Conservation (phyloP, 1,140 invertebrate genomes). For the Nymphalis io region DNA sequence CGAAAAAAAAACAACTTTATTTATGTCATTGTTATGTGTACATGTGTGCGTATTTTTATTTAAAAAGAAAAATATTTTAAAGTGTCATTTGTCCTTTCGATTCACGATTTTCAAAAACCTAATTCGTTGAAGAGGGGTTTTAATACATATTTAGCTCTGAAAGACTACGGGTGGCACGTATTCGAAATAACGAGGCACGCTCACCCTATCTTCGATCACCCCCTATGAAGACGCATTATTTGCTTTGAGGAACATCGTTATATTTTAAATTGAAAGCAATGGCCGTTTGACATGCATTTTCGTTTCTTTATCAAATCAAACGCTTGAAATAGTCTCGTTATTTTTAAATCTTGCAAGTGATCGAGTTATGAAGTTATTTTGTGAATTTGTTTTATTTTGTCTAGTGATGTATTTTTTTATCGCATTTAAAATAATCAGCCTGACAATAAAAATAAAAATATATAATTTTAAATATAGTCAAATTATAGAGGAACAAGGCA, state of each 20-base stretch:
- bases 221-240: conserved; percentile 56
- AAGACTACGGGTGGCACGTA: conserved; percentile 55
- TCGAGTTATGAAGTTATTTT: conserved; percentile 4
- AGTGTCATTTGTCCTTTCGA: neutral
- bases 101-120: neutral
- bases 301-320: conserved; percentile 30
- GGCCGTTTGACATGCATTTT: conserved; percentile 41
- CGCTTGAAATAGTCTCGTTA: conserved; percentile 18
- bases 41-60: no score
- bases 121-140: neutral
- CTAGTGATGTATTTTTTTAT: neutral
- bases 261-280: conserved; percentile 50
- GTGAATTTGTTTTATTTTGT: neutral
- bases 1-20: no score
- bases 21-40: no score
- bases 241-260: conserved; percentile 51
- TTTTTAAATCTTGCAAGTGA: conserved; percentile 18
- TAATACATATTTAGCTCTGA: conserved; percentile 47
- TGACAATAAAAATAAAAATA: no score
- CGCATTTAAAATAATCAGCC: no score
- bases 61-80: neutral
- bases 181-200: conserved; percentile 59
- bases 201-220: conserved; percentile 40
- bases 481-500: no score
- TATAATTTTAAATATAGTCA: no score